Conservation (phyloP, 2,888 invertebrate species). For the Psylliodes chrysocephalus region DNA sequence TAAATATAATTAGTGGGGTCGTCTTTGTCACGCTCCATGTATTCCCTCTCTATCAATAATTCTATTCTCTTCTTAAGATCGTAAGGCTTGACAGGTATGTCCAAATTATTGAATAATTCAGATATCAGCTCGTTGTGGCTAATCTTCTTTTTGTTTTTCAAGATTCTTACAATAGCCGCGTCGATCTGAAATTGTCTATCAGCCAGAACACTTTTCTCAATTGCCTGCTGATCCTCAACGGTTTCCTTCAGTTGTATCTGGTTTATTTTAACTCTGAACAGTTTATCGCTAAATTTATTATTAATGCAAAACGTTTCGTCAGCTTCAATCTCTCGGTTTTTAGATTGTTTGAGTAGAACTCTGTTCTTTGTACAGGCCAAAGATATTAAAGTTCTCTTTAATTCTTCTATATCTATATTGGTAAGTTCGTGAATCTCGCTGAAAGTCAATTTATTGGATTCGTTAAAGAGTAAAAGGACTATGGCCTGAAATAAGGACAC, state of each 20-base stretch:
- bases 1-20: constrained; percentile 95
- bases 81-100: constrained; percentile 97
- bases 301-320: constrained; percentile 88
- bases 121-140: constrained; percentile 94
- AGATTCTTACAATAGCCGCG: constrained; percentile 97
- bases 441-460: constrained; percentile 79
- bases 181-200: constrained; percentile 99
- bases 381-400: constrained; percentile 92
- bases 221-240: constrained; percentile 89
- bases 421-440: constrained; percentile 89
- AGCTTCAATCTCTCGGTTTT: constrained; percentile 84
- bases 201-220: constrained; percentile 96
- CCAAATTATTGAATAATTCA: constrained; percentile 94
- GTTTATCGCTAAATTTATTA: constrained; percentile 90
- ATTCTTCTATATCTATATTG: constrained; percentile 91
- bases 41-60: constrained; percentile 96
- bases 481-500: constrained; percentile 97
- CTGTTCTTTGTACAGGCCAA: constrained; percentile 92
- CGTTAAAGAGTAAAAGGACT: constrained; percentile 92
- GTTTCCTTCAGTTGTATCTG: constrained; percentile 87
- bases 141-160: constrained; percentile 97
- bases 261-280: constrained; percentile 97
- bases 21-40: constrained; percentile 96
- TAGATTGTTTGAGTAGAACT: constrained; percentile 85
- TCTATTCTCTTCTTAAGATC: constrained; percentile 98